phyloP scores from a whole-genome alignment of 2,888 invertebrate species.

The Philopedon plagiatum region DNA sequence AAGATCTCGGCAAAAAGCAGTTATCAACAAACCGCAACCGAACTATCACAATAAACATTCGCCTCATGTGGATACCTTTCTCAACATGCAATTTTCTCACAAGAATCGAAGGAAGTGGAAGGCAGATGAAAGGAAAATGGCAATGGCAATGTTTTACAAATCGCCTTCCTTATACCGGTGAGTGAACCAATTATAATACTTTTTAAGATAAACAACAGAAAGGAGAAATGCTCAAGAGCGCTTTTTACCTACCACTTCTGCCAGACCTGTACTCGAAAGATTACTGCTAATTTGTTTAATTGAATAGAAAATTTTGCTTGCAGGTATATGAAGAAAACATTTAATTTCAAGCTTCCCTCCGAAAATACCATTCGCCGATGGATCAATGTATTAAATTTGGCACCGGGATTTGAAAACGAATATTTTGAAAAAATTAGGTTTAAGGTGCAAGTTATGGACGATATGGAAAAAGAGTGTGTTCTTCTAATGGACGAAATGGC shows the following conservation, averaged over 20 bases:
- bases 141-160: not conserved
- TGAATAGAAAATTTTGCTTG: too few species aligned
- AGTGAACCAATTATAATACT: too few species aligned
- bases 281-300: too few species aligned
- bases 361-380: not conserved
- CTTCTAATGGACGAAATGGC: not conserved
- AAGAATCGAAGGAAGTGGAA: not conserved
- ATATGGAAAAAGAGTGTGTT: not conserved
- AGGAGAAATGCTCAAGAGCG: too few species aligned
- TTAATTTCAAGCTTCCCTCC: not conserved
- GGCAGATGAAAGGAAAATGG: not conserved
- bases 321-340: too few species aligned
- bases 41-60: not conserved
- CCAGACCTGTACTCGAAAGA: too few species aligned
- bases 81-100: not conserved
- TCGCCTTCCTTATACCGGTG: not conserved
- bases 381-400: not conserved
- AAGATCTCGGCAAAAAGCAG: not conserved
- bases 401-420: not conserved
- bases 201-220: too few species aligned
- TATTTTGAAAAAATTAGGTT: not conserved
- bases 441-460: not conserved
- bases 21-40: not conserved
- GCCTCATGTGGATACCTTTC: not conserved
- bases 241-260: too few species aligned